Evolutionary conservation across 2,888 invertebrate species (phyloP).

Genomic region (Diarsia rubi): DNA sequence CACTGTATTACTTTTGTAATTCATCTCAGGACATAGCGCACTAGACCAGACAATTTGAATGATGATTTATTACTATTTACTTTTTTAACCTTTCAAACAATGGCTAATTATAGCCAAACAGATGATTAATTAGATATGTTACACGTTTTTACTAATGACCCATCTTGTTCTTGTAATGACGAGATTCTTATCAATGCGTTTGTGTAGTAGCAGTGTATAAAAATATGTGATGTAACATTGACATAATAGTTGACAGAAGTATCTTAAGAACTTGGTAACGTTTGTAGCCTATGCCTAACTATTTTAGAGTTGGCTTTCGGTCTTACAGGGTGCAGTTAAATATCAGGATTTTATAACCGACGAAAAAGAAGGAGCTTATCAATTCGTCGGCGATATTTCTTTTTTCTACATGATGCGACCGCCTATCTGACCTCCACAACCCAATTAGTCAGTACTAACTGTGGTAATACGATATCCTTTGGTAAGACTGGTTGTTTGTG

Average conservation of each 20-base stretch:
- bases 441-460: too few relatives aligned
- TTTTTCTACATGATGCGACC: too few relatives aligned
- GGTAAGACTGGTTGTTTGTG: too few relatives aligned
- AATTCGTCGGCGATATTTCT: too few relatives aligned
- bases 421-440: too few relatives aligned
- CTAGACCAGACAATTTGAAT: conserved; percentile 1
- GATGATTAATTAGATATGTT: conserved; percentile 27
- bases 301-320: too few relatives aligned
- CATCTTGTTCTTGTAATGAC: conserved; percentile 24
- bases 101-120: conserved; percentile 41
- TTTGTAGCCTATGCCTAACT: too few relatives aligned
- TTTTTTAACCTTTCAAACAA: conserved; percentile 48
- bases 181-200: conserved; percentile 25
- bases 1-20: not conserved
- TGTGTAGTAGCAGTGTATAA: not conserved
- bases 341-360: too few relatives aligned
- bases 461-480: too few relatives aligned
- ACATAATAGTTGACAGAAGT: not conserved
- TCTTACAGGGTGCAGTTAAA: too few relatives aligned
- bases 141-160: conserved; percentile 38
- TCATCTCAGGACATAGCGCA: not conserved
- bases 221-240: not conserved
- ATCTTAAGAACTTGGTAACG: not conserved
- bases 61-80: conserved; percentile 52
- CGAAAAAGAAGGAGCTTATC: too few relatives aligned